These are phyloP conservation scores for Choristoneura fumiferana DNA, from an alignment of 1,140 invertebrate genomes.

Conservation along the genomic window DNA sequence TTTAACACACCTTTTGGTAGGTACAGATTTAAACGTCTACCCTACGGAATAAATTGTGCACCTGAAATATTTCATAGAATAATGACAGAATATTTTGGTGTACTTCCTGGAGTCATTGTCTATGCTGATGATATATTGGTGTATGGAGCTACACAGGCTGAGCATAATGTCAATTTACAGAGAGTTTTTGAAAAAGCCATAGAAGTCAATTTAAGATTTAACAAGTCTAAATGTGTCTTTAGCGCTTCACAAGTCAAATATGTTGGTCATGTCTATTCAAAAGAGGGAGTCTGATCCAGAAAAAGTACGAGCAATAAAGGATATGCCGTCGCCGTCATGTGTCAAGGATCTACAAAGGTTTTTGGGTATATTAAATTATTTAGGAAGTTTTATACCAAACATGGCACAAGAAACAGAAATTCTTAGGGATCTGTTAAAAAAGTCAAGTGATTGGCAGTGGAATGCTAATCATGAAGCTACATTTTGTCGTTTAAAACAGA, in stretches of 20 bases:
- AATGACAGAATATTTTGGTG: conserved; percentile 31
- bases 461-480: not conserved
- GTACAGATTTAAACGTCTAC: conserved; percentile 27
- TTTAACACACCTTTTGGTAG: conserved; percentile 23
- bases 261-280: conserved; percentile 41
- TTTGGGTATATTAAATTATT: not conserved
- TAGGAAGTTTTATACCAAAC: no score
- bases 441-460: no score
- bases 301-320: conserved; percentile 53
- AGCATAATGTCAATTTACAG: conserved; percentile 36
- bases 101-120: conserved; percentile 39
- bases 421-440: no score
- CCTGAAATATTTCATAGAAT: conserved; percentile 44
- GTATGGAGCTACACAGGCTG: conserved; percentile 23
- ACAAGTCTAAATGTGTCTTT: conserved; percentile 61
- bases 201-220: conserved; percentile 54
- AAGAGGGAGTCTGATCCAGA: conserved; percentile 51
- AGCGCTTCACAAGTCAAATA: conserved; percentile 44
- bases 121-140: conserved; percentile 54
- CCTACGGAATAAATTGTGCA: conserved; percentile 35
- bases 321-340: conserved; percentile 46
- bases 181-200: conserved; percentile 36
- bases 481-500: not conserved
- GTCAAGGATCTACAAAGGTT: conserved; percentile 41
- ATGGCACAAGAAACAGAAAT: no score